A percentile compares a stretch with the other conserved stretches of the same genome.
phyloP scores from a whole-genome alignment of 2,888 invertebrate genomes.

The Chrysomela aeneicollis region DNA sequence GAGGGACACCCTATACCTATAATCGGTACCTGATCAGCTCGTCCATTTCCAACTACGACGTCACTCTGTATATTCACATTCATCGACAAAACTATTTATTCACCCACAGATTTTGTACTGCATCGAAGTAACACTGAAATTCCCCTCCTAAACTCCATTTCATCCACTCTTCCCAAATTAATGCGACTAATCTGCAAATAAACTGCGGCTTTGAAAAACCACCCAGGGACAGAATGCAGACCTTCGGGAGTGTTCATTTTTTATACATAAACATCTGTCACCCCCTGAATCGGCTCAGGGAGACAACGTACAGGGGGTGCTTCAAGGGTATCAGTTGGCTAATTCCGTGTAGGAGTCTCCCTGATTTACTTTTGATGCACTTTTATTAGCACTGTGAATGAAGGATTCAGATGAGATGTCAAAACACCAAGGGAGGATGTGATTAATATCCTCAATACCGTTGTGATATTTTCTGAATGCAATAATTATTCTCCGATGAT shows the following conservation, averaged over 20 bases:
- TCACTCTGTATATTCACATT: not conserved
- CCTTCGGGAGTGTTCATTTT: conserved; percentile 49
- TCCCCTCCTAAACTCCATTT: not conserved
- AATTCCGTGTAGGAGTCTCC: conserved; percentile 41
- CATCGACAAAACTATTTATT: too few species aligned
- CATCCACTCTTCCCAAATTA: conserved; percentile 31
- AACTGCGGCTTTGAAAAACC: conserved; percentile 40
- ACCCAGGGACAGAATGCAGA: conserved; percentile 27
- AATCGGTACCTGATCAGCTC: too few species aligned
- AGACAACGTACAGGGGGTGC: conserved; percentile 28
- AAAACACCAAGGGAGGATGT: conserved; percentile 49
- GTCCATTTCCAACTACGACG: too few species aligned
- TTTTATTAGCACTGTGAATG: conserved; percentile 53
- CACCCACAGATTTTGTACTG: too few species aligned
- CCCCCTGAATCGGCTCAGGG: conserved; percentile 44
- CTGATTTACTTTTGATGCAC: conserved; percentile 47
- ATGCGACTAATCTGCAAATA: conserved; percentile 46
- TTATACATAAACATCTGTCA: conserved; percentile 57
- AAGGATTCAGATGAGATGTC: conserved; percentile 52
- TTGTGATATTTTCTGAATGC: not conserved
- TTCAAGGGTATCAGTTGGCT: conserved; percentile 16
- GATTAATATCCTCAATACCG: conserved; percentile 35
- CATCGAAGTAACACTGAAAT: not conserved
- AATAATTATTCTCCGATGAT: not conserved
- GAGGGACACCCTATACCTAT: too few species aligned